Conservation (phyloP, 1,140 invertebrate genomes). For the Procambarus virginalis region DNA sequence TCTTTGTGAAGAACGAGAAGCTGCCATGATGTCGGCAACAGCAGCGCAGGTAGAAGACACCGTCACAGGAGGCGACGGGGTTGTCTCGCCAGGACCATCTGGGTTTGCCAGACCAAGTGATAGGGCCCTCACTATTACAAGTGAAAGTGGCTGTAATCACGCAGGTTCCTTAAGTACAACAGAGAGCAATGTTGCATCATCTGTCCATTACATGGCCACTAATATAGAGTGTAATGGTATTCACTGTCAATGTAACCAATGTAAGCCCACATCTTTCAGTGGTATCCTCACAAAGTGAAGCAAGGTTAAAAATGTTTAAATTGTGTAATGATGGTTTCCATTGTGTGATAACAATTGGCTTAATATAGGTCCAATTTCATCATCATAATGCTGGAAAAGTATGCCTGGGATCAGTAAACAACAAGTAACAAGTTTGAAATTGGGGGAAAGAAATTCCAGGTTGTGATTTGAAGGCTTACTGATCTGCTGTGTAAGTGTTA, state of each 20-base stretch:
- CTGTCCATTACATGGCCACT: neutral
- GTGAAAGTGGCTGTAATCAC: neutral
- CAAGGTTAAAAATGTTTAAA: neutral
- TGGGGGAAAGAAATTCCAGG: neutral
- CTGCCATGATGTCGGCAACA: neutral
- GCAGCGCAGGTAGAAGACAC: neutral
- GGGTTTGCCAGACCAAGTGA: neutral
- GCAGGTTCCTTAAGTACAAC: neutral
- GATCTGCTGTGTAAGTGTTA: neutral
- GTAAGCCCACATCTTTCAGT: neutral
- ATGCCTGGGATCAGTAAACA: neutral
- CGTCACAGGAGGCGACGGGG: neutral
- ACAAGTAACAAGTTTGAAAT: neutral
- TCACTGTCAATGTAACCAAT: neutral
- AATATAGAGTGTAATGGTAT: neutral
- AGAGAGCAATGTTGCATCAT: neutral
- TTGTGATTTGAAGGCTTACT: neutral
- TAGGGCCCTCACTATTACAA: neutral
- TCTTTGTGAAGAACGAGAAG: slow-evolving; percentile 83
- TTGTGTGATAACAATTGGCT: too few species aligned
- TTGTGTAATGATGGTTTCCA: too few species aligned
- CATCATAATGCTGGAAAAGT: neutral
- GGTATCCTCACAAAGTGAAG: neutral
- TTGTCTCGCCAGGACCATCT: neutral
- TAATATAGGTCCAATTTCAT: too few species aligned